phyloP scores from a whole-genome alignment of 2,888 invertebrate genomes.

The Heliothis peltigera region DNA sequence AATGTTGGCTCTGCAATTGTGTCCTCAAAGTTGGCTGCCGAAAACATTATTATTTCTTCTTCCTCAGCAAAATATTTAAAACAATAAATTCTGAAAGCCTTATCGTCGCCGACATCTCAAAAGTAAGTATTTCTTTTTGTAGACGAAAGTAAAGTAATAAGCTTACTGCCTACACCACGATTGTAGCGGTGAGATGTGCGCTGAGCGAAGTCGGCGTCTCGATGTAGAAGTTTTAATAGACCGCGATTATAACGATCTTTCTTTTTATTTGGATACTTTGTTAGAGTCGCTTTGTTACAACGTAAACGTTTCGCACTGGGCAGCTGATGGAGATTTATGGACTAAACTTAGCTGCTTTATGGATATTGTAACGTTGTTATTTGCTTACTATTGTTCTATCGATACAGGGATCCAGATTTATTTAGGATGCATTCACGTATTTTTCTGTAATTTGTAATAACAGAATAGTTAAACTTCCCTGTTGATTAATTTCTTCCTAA shows the following conservation, averaged over 20 bases:
- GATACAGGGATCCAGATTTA: background rate
- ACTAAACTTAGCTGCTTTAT: conserved; percentile 18
- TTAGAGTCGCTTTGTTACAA: conserved; percentile 48
- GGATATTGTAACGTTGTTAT: conserved; percentile 13
- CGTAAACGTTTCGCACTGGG: conserved; percentile 52
- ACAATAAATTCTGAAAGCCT: conserved; percentile 14
- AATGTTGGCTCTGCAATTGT: background rate
- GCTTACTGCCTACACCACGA: conserved; percentile 50
- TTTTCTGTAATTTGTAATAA: too few relatives aligned
- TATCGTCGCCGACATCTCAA: background rate
- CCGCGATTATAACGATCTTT: conserved; percentile 66
- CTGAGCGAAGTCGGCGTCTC: conserved; percentile 34
- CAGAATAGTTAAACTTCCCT: background rate
- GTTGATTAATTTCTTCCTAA: background rate
- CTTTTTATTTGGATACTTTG: conserved; percentile 58
- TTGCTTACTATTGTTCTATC: conserved; percentile 4
- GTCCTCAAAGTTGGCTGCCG: background rate
- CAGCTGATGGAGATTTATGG: conserved; percentile 35
- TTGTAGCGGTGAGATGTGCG: conserved; percentile 57
- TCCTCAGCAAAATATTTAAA: too few relatives aligned
- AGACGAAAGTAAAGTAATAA: conserved; percentile 29
- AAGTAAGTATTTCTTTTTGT: conserved; percentile 45
- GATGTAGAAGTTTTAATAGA: conserved; percentile 71
- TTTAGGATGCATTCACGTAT: background rate
- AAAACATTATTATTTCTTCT: background rate